A percentile compares a stretch with the other conserved stretches of the same genome.
phyloP scores from a whole-genome alignment of 2,113 vertebrate species.

The cattle (Bos taurus) region DNA sequence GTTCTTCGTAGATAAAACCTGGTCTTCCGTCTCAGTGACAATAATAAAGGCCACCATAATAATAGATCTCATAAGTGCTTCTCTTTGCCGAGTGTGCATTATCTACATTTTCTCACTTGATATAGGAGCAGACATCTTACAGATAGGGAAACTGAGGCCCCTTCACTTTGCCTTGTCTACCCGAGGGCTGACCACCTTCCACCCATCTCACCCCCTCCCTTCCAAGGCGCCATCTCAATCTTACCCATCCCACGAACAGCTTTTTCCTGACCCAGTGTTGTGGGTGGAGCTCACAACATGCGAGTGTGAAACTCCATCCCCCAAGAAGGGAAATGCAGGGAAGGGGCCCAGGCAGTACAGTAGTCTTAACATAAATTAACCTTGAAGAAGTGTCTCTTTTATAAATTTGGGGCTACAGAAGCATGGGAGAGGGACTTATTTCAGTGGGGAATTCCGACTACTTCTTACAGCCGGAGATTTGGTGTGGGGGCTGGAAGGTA shows the following conservation, averaged over 20 bases:
- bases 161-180: background rate
- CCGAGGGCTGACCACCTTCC: rapidly evolving
- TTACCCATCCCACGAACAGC: background rate
- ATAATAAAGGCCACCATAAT: background rate
- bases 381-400: background rate
- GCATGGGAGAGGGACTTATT: no score
- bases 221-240: background rate
- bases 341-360: background rate
- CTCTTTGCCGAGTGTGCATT: background rate
- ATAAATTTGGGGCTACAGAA: background rate
- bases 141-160: background rate
- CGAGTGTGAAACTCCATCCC: background rate
- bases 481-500: background rate
- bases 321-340: background rate
- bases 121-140: background rate
- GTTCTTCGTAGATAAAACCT: background rate
- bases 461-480: background rate
- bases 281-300: background rate
- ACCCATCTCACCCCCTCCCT: background rate
- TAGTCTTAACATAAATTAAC: background rate
- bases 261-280: background rate
- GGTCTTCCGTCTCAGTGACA: background rate
- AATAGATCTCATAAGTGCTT: background rate
- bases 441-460: background rate
- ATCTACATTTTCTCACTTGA: background rate